Conservation (phyloP, 2,113 vertebrate species). For the Spea multiplicata region DNA sequence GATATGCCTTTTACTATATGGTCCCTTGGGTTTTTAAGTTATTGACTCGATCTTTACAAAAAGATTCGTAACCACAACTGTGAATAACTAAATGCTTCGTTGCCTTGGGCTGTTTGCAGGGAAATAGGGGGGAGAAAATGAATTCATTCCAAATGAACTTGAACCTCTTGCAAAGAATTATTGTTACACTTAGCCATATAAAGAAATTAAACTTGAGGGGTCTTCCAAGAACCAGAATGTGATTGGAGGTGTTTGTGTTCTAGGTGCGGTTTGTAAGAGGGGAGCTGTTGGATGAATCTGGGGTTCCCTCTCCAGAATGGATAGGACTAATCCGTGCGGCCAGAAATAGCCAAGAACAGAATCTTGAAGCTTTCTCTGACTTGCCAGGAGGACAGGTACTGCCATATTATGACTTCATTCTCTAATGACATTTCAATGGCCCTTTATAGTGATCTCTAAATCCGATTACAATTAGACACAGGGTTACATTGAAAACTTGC, state of each 20-base stretch:
- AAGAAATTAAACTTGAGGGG: no score
- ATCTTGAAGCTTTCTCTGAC: slow-evolving; percentile 90
- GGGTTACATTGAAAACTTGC: no score
- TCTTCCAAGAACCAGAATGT: neutral
- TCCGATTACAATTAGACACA: no score
- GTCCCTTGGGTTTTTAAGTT: slow-evolving; percentile 7
- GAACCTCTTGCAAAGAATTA: neutral
- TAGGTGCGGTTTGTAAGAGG: slow-evolving; percentile 89
- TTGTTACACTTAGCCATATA: neutral
- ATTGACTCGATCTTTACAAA: neutral
- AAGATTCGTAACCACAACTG: neutral
- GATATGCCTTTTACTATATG: slow-evolving; percentile 47
- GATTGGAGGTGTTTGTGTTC: slow-evolving; percentile 51
- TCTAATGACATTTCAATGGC: neutral
- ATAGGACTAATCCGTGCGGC: slow-evolving; percentile 93
- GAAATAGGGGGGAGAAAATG: neutral
- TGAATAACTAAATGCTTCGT: neutral
- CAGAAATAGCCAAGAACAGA: slow-evolving; percentile 91
- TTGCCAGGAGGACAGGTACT: slow-evolving; percentile 94
- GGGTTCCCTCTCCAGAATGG: slow-evolving; percentile 86
- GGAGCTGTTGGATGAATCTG: slow-evolving; percentile 90
- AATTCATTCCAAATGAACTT: neutral
- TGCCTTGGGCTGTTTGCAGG: neutral
- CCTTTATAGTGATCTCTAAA: no score
- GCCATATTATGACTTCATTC: neutral